These are phyloP conservation scores for Cherax quadricarinatus DNA, from an alignment of 1,140 invertebrate species.

Conservation along the genomic window DNA sequence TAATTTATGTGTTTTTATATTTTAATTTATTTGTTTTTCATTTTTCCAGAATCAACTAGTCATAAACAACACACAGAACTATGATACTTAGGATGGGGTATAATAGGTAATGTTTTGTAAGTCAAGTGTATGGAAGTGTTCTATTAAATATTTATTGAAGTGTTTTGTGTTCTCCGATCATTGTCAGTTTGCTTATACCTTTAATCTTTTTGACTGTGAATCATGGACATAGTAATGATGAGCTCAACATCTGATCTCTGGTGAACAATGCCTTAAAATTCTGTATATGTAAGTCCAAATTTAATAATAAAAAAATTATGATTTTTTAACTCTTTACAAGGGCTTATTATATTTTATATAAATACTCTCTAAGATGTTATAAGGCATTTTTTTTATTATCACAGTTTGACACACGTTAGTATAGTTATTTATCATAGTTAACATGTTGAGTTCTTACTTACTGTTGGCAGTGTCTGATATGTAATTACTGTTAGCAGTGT, in stretches of 20 bases:
- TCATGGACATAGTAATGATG: neutral
- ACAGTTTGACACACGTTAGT: no score
- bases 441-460: no score
- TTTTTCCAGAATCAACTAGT: constrained; percentile 50
- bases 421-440: no score
- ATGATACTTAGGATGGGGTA: constrained; percentile 40
- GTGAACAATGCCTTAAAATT: neutral
- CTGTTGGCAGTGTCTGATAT: no score
- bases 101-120: constrained; percentile 55
- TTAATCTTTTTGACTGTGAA: neutral
- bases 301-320: neutral
- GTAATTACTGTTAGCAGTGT: no score
- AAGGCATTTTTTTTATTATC: no score
- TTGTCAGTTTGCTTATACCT: neutral
- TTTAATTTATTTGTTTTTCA: neutral
- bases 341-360: no score
- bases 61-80: constrained; percentile 41
- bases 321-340: neutral
- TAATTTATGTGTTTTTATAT: no score
- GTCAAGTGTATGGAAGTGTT: constrained; percentile 38
- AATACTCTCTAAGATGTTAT: no score
- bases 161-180: constrained; percentile 2
- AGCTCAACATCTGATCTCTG: neutral
- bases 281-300: no score
- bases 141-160: constrained; percentile 40